Evolutionary conservation across 2,888 invertebrate genomes (phyloP).

Genomic region (Leptopilina drosophilae): DNA sequence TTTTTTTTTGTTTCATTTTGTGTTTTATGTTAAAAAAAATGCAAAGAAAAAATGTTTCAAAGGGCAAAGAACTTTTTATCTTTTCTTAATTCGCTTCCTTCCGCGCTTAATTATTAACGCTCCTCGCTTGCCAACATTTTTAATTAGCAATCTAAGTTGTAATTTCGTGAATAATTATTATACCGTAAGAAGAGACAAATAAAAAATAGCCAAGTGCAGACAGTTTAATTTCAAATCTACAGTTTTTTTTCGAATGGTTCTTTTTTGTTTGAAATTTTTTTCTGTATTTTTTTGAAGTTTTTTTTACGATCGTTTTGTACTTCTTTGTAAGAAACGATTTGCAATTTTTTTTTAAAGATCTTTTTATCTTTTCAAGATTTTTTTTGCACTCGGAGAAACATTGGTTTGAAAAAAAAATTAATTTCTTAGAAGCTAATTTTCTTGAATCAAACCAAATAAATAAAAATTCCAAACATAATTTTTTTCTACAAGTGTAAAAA

Average conservation of each 20-base stretch:
- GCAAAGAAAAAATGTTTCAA: neutral
- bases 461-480: no score
- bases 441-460: no score
- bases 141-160: constrained; percentile 22
- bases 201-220: neutral
- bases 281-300: no score
- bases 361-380: no score
- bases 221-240: neutral
- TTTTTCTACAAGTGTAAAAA: no score
- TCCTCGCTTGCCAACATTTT: neutral
- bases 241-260: neutral
- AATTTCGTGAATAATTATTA: neutral
- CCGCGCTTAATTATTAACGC: constrained; percentile 4
- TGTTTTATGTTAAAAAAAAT: neutral
- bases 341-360: no score
- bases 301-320: no score
- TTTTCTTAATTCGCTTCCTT: neutral
- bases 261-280: neutral
- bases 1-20: no score
- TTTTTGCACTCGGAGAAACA: no score
- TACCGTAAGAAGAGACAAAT: neutral
- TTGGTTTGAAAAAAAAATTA: no score
- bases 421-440: no score
- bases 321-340: no score
- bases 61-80: neutral